Base-by-base conservation (phyloP, 2,888 invertebrate species). In the Drosophila mercatorum region DNA sequence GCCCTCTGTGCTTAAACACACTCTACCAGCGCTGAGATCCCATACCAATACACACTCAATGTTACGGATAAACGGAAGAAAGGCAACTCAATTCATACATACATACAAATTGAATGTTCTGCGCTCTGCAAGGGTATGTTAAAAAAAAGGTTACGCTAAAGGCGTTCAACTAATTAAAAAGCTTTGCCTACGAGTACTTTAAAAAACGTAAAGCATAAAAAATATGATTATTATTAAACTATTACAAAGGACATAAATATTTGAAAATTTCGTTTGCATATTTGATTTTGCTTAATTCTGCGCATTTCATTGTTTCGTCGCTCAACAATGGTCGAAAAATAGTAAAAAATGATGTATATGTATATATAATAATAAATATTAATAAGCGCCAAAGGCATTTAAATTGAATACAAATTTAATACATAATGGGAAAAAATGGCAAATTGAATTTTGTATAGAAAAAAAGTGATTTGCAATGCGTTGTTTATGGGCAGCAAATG, bases 391-490 rank as follows among this genome's bases (percentile, higher is more conserved):
- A 53, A 51, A 26, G 73, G 71, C 73, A 59, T 44, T 52, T 17
- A 67, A 83, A 70, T 83, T 36, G 64, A 71, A 72, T 68, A 71
- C 65, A 75, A 79, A 63, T 36, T 68, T 57, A 55, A 70, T 68
- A 46, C 41, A 60, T 67, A 52, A 44, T 52, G 26, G 4, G 51
- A 72, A 74, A 43, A 61, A 52, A 28, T 31, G 41, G 28, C 28
- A 65, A 72, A 72, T 76, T 46, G 46, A 59, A 56, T 64, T 43
- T 44, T 17, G 31, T 34, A 12, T 14, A 28, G 28, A 55, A 64
- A 49, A 74, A 57, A 69, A 56, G 11, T 43, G 22, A 69, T 67
- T 56, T 66, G 31, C 58, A 52, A 41, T 52, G 51, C 58, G 36
- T 63, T 72, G 44, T 56, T 53, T 52, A 49, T 49, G 34, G 34